Evolutionary conservation across 2,888 invertebrate genomes (phyloP).

Genomic region (Hybos culiciformis): DNA sequence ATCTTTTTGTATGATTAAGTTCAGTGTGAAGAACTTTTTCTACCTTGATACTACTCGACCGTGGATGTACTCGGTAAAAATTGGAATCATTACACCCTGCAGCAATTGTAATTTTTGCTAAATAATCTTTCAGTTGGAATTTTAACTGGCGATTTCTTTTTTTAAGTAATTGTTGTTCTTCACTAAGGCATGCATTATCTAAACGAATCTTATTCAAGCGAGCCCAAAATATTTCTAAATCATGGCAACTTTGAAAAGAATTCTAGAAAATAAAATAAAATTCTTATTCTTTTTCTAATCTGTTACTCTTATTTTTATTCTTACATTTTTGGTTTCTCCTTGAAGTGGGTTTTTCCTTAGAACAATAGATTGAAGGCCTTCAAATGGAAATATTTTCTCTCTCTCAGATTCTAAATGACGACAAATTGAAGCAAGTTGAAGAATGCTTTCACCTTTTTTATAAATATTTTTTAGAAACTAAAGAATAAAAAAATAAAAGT

Average conservation of each 20-base stretch:
- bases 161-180: slow-evolving; percentile 30
- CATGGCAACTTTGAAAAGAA: slow-evolving; percentile 40
- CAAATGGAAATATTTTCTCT: slow-evolving; percentile 39
- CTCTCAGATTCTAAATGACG: slow-evolving; percentile 50
- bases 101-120: slow-evolving; percentile 43
- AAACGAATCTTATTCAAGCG: slow-evolving; percentile 43
- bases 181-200: slow-evolving; percentile 39
- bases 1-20: slow-evolving; percentile 16
- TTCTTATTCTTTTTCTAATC: slow-evolving; percentile 16
- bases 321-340: slow-evolving; percentile 26
- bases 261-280: slow-evolving; percentile 24
- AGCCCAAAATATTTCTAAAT: slow-evolving; percentile 58
- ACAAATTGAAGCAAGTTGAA: slow-evolving; percentile 48
- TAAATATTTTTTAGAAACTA: slow-evolving; percentile 41
- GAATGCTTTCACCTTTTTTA: slow-evolving; percentile 45
- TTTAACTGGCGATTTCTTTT: slow-evolving; percentile 52
- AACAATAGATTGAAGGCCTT: no score
- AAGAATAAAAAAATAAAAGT: slow-evolving; percentile 2
- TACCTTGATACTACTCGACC: slow-evolving; percentile 33
- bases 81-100: slow-evolving; percentile 27
- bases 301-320: slow-evolving; percentile 25
- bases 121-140: slow-evolving; percentile 44
- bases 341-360: slow-evolving; percentile 17
- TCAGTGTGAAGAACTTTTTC: slow-evolving; percentile 27
- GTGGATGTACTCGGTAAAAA: slow-evolving; percentile 25